These are phyloP conservation scores for Drosophila helvetica DNA, from an alignment of 2,888 invertebrate genomes.

Conservation along the genomic window DNA sequence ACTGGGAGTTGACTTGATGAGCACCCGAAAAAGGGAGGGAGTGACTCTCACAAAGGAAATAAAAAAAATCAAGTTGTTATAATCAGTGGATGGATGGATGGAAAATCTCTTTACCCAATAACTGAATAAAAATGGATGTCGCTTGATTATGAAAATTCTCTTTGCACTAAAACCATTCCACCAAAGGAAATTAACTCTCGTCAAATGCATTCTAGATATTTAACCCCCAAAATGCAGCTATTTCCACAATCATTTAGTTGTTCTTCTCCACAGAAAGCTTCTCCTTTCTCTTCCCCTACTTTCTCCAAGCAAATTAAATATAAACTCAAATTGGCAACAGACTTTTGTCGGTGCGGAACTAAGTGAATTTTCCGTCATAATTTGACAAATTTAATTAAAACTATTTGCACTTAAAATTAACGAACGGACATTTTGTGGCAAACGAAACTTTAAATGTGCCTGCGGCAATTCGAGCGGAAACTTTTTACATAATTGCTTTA, in stretches of 20 bases:
- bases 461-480: slow-evolving; percentile 57
- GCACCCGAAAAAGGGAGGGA: background rate
- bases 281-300: background rate
- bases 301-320: slow-evolving; percentile 49
- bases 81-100: background rate
- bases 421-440: slow-evolving; percentile 57
- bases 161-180: too few species aligned
- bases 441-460: slow-evolving; percentile 59
- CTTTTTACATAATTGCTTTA: slow-evolving; percentile 79
- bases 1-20: slow-evolving; percentile 54
- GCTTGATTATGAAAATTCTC: too few species aligned
- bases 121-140: too few species aligned
- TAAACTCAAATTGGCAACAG: slow-evolving; percentile 41
- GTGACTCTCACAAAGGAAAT: background rate
- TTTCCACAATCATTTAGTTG: background rate
- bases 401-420: slow-evolving; percentile 64
- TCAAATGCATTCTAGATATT: background rate
- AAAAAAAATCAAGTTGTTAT: background rate
- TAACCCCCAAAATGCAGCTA: background rate
- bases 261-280: background rate
- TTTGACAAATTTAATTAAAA: slow-evolving; percentile 77
- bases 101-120: too few species aligned
- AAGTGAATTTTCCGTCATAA: slow-evolving; percentile 66
- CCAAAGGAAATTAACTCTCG: background rate
- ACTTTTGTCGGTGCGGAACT: slow-evolving; percentile 13